Evolutionary conservation across 2,888 invertebrate genomes (phyloP), one percentile per base, ranked within the genome.

Genomic region (Meandrusa payeni): DNA sequence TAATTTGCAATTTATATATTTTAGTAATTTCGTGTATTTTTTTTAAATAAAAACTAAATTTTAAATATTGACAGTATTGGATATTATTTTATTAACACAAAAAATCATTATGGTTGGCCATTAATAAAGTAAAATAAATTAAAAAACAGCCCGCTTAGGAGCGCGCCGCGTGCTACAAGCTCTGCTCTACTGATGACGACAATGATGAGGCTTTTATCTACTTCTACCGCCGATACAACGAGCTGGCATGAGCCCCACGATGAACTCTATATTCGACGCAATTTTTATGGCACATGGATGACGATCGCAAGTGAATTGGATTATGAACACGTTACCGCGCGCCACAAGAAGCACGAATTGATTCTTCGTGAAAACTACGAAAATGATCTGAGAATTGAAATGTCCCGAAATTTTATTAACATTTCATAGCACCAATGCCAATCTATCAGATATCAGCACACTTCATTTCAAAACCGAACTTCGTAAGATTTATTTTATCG

Each of bases 391-490:
- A 50, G 38, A 46, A 44, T 42, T 45, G 23, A 46, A 41, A 45
- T 44, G 29, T 45, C 33, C 36, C 40, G 39, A 53, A 47, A 39
- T 43, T 49, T 57, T 34, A 22, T 46, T 36, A 41, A 52, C 63
- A 66, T 68, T 65, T 63, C 73, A 64, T 82, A 83, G 86, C 86
- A 86, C 83, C 86, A 76, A 71, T 79, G 71, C 78, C 76, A 67
- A 76, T 72, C 66, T 60, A 74, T 73, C 59, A 54, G 61, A 65
- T 59, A 61, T 72, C 64, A 76, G 68, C 73, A 76, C 68, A 69
- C 71, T 64, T 67, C 54, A 47, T 69, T 55, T 54, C 53, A 52
- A 70, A 75, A 72, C 13, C 62, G 51, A 69, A 71, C 54, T 61
- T 65, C 57, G 65, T 66, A 70, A 75, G 69, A 72, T 74, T 72